Evolutionary conservation across 2,888 invertebrate species (phyloP).

Genomic region (Pristionchus maxplancki): DNA sequence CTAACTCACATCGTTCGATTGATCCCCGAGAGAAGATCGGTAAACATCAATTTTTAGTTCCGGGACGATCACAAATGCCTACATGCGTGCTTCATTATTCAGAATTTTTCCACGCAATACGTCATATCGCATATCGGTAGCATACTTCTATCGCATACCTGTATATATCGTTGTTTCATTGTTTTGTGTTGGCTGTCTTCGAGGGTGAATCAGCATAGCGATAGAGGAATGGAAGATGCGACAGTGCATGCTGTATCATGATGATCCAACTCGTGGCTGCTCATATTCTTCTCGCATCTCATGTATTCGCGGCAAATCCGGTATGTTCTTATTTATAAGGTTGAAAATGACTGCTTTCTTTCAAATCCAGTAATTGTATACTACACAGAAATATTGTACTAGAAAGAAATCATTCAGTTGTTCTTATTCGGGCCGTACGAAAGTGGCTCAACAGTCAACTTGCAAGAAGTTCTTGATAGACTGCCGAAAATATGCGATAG

Average conservation of each 20-base stretch:
- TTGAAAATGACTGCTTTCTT: too few relatives aligned
- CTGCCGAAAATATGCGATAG: not conserved
- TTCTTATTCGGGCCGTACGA: not conserved
- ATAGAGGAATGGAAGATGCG: not conserved
- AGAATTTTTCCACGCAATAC: too few relatives aligned
- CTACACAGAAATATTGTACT: too few relatives aligned
- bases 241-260: not conserved
- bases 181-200: not conserved
- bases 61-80: not conserved
- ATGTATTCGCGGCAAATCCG: not conserved
- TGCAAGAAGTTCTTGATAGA: constrained; percentile 12
- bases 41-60: not conserved
- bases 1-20: not conserved
- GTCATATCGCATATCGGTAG: not conserved
- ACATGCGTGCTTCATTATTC: too few relatives aligned
- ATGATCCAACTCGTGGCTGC: not conserved
- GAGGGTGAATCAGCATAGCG: not conserved
- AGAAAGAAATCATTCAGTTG: too few relatives aligned
- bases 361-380: too few relatives aligned
- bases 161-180: not conserved
- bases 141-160: not conserved
- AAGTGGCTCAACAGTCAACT: not conserved
- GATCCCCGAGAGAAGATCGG: not conserved
- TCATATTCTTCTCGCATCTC: not conserved
- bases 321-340: too few relatives aligned